Evolutionary conservation across 2,113 vertebrate species (phyloP).

Genomic region (Python bivittatus): DNA sequence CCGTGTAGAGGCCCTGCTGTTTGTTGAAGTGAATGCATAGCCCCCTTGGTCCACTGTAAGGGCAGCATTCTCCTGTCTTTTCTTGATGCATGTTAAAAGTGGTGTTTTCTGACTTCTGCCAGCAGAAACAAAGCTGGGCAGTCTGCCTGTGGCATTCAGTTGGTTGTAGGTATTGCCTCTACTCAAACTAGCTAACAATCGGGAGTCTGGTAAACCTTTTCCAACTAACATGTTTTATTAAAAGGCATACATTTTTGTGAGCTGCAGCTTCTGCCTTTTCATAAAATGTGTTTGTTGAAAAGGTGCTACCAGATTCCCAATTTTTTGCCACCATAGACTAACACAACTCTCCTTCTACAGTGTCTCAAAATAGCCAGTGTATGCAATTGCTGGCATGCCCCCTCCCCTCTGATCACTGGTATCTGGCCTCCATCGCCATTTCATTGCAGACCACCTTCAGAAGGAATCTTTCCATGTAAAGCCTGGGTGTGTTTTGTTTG

Average conservation of each 20-base stretch:
- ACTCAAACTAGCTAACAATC: background rate
- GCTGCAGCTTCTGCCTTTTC: background rate
- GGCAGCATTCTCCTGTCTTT: background rate
- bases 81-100: background rate
- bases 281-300: background rate
- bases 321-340: background rate
- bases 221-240: background rate
- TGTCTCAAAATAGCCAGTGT: background rate
- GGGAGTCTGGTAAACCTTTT: background rate
- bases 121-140: background rate
- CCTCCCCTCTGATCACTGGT: background rate
- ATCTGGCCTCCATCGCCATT: background rate
- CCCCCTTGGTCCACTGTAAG: background rate
- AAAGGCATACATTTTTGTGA: background rate
- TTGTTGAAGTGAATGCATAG: background rate
- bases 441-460: background rate
- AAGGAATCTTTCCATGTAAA: background rate
- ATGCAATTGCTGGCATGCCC: background rate
- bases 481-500: background rate
- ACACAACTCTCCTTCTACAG: background rate
- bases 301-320: background rate
- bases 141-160: background rate
- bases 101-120: background rate
- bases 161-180: background rate
- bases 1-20: background rate